Evolutionary conservation across 2,888 invertebrate genomes (phyloP).

Genomic region (Hypselothyrea guttata): DNA sequence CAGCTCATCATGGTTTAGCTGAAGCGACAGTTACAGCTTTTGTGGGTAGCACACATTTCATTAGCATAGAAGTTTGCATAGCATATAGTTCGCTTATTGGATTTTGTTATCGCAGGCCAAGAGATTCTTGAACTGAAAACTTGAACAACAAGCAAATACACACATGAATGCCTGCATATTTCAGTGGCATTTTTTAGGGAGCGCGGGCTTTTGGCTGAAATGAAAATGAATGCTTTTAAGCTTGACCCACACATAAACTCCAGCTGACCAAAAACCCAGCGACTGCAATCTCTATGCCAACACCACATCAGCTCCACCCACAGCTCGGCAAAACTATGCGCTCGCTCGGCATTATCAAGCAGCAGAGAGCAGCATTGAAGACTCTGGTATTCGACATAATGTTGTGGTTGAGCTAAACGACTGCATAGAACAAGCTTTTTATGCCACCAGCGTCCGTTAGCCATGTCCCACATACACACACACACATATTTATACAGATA

Average conservation of each 20-base stretch:
- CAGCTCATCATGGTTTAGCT: not conserved
- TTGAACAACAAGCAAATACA: slow-evolving; percentile 27
- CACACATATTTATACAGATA: slow-evolving; percentile 2
- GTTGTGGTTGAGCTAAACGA: slow-evolving; percentile 78
- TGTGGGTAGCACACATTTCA: slow-evolving; percentile 21
- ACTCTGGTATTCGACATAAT: slow-evolving; percentile 76
- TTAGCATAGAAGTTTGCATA: slow-evolving; percentile 13
- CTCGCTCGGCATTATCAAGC: slow-evolving; percentile 39
- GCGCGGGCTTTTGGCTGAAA: too few species aligned
- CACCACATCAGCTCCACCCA: slow-evolving; percentile 8
- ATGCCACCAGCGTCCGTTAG: slow-evolving; percentile 50
- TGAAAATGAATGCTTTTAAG: slow-evolving; percentile 67
- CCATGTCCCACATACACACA: slow-evolving; percentile 32
- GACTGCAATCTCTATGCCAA: slow-evolving; percentile 15
- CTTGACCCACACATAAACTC: slow-evolving; percentile 73
- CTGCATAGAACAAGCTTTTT: slow-evolving; percentile 76
- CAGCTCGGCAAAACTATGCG: slow-evolving; percentile 37
- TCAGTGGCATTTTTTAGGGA: slow-evolving; percentile 55
- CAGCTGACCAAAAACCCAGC: slow-evolving; percentile 41
- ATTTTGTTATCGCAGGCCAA: slow-evolving; percentile 28
- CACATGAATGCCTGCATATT: slow-evolving; percentile 62
- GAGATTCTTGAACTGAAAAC: slow-evolving; percentile 17
- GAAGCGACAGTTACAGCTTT: slow-evolving; percentile 4
- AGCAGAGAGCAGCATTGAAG: slow-evolving; percentile 67
- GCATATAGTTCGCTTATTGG: slow-evolving; percentile 43